These are phyloP conservation scores for Leptestheria dahalacensis DNA, from an alignment of 1,140 invertebrate species.

Conservation along the genomic window DNA sequence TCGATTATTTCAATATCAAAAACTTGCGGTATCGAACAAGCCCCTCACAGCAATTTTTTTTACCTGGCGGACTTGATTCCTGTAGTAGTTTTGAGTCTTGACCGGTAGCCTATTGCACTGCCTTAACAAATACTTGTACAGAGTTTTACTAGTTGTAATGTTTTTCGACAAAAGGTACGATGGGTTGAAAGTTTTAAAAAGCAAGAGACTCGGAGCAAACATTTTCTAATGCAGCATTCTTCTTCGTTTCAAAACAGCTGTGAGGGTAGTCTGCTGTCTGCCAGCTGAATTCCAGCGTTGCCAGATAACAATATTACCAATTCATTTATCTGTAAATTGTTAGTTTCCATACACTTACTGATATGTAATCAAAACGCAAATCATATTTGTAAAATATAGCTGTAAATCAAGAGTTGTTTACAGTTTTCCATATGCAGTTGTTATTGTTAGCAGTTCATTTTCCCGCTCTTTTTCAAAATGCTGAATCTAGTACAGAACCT, in stretches of 20 bases:
- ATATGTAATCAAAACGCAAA: too few relatives aligned
- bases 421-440: too few relatives aligned
- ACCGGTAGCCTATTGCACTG: not conserved
- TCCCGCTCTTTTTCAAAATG: too few relatives aligned
- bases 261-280: not conserved
- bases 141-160: not conserved
- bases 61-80: constrained; percentile 3
- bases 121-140: not conserved
- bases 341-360: too few relatives aligned
- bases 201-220: not conserved
- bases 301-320: not conserved
- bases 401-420: too few relatives aligned
- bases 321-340: not conserved
- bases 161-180: not conserved
- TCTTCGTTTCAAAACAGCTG: not conserved
- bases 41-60: too few relatives aligned
- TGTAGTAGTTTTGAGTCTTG: constrained; percentile 1
- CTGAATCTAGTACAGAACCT: too few relatives aligned
- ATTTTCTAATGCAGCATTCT: not conserved
- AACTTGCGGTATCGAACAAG: too few relatives aligned
- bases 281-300: not conserved
- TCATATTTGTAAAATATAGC: too few relatives aligned
- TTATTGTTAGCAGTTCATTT: too few relatives aligned
- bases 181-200: not conserved
- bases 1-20: too few relatives aligned